Percentiles rank a stretch among this genome's conserved stretches.
Evolutionary conservation across 2,113 vertebrate genomes (phyloP).

Genomic region (Fregetta grallaria): DNA sequence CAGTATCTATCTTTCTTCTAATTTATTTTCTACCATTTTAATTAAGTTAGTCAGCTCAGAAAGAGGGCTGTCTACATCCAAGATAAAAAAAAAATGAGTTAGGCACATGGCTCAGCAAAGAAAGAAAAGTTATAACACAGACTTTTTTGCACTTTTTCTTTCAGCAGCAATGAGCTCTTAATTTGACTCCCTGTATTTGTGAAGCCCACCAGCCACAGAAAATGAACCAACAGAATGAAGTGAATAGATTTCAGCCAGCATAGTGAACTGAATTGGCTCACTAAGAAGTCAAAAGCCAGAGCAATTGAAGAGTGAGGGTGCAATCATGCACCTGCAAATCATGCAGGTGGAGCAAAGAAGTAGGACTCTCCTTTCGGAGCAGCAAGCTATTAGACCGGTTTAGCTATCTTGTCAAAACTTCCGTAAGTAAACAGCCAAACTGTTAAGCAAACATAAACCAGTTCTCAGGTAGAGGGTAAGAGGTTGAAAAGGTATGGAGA

Average conservation of each 20-base stretch:
- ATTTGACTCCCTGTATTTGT: not conserved
- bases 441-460: not conserved
- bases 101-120: not conserved
- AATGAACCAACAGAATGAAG: not conserved
- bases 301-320: not conserved
- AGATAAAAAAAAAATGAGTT: not conserved
- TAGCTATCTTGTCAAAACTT: not conserved
- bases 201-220: not conserved
- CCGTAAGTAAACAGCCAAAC: slow-evolving; percentile 1
- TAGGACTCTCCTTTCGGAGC: not conserved
- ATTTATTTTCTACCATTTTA: not conserved
- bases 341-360: not conserved
- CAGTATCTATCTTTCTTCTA: not conserved
- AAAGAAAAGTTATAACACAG: not conserved
- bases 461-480: not conserved
- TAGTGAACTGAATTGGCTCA: not conserved
- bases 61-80: not conserved
- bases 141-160: not conserved
- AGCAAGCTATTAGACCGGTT: not conserved
- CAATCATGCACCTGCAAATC: not conserved
- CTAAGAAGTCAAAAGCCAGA: not conserved
- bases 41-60: not conserved
- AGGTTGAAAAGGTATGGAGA: not conserved
- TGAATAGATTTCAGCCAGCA: not conserved
- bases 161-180: not conserved